Evolutionary conservation across 2,888 invertebrate genomes (phyloP), one percentile per base, ranked within the genome.

Genomic region (Apodemia zela): DNA sequence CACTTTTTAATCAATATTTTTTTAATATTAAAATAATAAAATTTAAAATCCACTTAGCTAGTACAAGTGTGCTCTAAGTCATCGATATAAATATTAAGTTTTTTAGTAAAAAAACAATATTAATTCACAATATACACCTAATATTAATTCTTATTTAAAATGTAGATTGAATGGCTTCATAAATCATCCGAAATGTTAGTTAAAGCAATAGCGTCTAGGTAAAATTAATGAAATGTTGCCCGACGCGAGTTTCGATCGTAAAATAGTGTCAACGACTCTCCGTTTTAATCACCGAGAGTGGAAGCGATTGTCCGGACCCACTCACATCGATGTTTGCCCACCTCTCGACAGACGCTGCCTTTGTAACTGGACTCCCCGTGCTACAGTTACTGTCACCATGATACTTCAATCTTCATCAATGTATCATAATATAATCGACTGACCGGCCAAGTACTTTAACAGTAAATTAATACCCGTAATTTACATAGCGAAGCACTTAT

Each of bases 221-320:
- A 49, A 84, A 85, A 84, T 86, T 81, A 82, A 86, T 82, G 76
- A 76, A 73, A 77, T 21, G 18, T 51, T 49, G 75, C 77, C 75
- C 77, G 77, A 79, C 76, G 79, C 78, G 72, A 75, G 74, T 77
- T 74, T 71, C 78, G 81, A 78, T 85, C 85, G 83, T 86, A 85
- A 88, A 89, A 86, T 85, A 85, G 85, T 88, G 89, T 89, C 88
- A 86, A 85, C 84, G 83, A 79, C 87, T 87, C 84, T 89, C 80
- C 81, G 79, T 78, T 89, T 91, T 91, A 90, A 91, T 91, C 89
- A 91, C 87, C 77, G 85, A 84, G 87, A 90, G 89, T 89, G 84
- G 82, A 76, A 80, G 81, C 82, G 84, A 85, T 87, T 85, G 89
- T 86, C 81, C 81, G 83, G 79, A 73, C 79, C 82, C 85, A 82